Evolutionary conservation across 1,140 invertebrate species (phyloP), one percentile per base, ranked within the genome.

Genomic region (Scaptomyza montana): DNA sequence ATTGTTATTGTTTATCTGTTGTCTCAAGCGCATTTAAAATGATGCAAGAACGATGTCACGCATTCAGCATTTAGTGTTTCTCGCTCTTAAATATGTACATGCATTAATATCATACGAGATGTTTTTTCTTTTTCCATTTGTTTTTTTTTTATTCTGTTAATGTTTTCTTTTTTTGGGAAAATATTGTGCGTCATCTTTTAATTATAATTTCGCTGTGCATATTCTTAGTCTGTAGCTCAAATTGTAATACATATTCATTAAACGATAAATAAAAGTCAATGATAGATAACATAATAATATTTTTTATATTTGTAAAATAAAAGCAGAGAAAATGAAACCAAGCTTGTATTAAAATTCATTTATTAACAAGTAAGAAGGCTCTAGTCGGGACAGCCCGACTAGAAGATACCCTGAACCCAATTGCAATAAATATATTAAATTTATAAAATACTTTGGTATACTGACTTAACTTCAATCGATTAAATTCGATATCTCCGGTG

Each of bases 231-330:
- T 50, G 54, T 87, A 87, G 82, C 74, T 74, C 72, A 73, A 87
- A 78, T 87, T 87, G 82, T 89, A 82, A 82, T 59, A 64, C 66
- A 46, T 64, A 69, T 63, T 53, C 43, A 68, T 25, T 49, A 30
- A 78, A 87, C 80, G 68, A 89, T 62, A 80, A 82, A 89, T 89
- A 87, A 86, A 36, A 86, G 54, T 60, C 54, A 87, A 87, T 55
- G 78, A 77, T 57, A 74, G 78, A 77, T 61, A 74, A 75, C 45
- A 53, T 53, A 43, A 46, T 46, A 62, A 50, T 30, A 33, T 9
- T 47, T 33, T 0, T 21, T 47, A 28, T 10, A 46, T 16, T 28
- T 16, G 25, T n/a, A 12, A 12, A 6, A 2, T 10, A 4, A 19
- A 12, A 6, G 3, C 21, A n/a, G 5, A 1, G n/a, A 9, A 41